Conservation (phyloP, 2,113 vertebrate species). For the Chloebia gouldiae region DNA sequence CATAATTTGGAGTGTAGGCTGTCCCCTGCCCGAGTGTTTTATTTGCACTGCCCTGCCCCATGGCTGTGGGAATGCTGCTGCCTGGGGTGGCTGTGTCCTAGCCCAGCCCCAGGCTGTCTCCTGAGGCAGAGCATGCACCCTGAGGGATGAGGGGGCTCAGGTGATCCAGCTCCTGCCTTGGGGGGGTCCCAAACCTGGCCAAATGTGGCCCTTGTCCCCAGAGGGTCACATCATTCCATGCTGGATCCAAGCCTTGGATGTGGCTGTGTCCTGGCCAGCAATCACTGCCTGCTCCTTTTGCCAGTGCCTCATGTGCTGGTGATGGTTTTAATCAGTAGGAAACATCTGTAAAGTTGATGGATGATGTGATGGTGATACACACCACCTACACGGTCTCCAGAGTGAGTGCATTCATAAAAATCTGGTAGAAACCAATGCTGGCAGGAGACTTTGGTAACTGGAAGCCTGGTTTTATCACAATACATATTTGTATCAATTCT, state of each 20-base stretch:
- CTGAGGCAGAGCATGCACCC: not conserved
- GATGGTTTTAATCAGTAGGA: not conserved
- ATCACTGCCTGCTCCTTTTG: not conserved
- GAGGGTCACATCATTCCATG: accelerated
- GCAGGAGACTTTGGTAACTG: not conserved
- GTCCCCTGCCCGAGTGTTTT: not conserved
- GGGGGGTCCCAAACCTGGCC: not conserved
- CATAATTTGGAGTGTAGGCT: not conserved
- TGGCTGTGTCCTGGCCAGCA: not conserved
- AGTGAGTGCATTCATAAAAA: not conserved
- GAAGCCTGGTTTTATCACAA: not conserved
- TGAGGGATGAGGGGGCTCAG: not conserved
- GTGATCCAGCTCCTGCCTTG: not conserved
- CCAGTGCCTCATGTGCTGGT: not conserved
- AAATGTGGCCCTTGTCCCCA: accelerated
- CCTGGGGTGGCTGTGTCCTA: not conserved
- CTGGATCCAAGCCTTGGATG: not conserved
- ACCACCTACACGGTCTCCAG: not conserved
- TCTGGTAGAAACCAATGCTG: not conserved
- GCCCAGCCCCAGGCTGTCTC: not conserved
- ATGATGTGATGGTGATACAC: not conserved
- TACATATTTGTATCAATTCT: not conserved
- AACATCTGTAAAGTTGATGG: not conserved
- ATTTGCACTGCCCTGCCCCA: not conserved
- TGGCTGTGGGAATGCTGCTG: not conserved